Conservation (phyloP, 1,140 invertebrate species). For the Drosophila rufa region DNA sequence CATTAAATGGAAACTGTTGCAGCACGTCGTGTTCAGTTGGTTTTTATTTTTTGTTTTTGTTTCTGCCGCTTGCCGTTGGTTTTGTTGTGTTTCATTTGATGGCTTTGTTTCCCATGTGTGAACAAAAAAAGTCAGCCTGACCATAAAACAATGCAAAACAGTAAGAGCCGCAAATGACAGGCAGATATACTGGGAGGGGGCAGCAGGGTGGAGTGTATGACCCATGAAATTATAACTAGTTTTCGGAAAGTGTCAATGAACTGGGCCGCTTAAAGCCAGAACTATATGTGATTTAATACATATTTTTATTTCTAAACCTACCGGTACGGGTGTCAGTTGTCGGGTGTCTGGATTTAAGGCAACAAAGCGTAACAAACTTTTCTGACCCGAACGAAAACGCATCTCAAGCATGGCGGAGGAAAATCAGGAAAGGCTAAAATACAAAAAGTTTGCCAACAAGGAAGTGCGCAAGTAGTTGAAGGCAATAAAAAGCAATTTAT, state of each 20-base stretch:
- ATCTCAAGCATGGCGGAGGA: constrained; percentile 40
- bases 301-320: neutral
- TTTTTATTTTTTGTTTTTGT: constrained; percentile 20
- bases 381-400: constrained; percentile 25
- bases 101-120: constrained; percentile 77
- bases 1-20: constrained; percentile 80
- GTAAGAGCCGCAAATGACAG: constrained; percentile 69
- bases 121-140: constrained; percentile 62
- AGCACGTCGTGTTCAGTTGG: constrained; percentile 42
- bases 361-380: constrained; percentile 43
- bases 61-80: constrained; percentile 1
- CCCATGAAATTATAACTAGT: constrained; percentile 69
- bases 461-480: constrained; percentile 11
- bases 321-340: constrained; percentile 9
- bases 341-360: constrained; percentile 11
- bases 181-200: neutral
- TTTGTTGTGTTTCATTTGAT: constrained; percentile 29
- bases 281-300: constrained; percentile 27
- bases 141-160: constrained; percentile 84
- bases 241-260: constrained; percentile 68
- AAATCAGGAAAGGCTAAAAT: constrained; percentile 8
- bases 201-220: constrained; percentile 7
- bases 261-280: constrained; percentile 50
- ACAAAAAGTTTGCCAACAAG: neutral
- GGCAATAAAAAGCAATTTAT: constrained; percentile 14